Conservation (phyloP, 2,797 vertebrate genomes). For the Sebastes taczanowskii region DNA sequence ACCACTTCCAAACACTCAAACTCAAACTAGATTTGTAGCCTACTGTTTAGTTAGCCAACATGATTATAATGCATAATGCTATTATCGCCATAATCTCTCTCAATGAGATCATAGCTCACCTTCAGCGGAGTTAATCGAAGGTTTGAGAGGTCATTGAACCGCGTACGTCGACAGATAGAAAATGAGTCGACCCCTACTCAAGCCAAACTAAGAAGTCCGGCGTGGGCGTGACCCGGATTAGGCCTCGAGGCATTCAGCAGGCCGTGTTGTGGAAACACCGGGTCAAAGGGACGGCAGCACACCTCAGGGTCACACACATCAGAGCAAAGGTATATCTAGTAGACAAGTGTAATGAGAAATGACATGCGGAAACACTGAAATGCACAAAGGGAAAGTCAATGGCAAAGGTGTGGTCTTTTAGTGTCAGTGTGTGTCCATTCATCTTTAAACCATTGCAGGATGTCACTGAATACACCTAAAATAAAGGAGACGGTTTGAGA, state of each 20-base stretch:
- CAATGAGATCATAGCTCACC: constrained; percentile 58
- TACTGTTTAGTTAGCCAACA: constrained; percentile 42
- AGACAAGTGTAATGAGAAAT: constrained; percentile 9
- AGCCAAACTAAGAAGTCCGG: not conserved
- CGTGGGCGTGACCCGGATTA: constrained; percentile 15
- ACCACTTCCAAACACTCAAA: constrained; percentile 33
- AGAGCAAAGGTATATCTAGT: not conserved
- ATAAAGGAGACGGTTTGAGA: not conserved
- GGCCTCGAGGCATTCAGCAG: constrained; percentile 7
- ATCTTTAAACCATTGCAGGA: not conserved
- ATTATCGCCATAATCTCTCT: constrained; percentile 54
- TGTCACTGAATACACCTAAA: not conserved
- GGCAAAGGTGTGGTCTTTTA: not conserved
- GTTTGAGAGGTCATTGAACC: constrained; percentile 44
- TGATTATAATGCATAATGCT: constrained; percentile 49
- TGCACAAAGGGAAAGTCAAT: not conserved
- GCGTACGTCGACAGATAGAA: constrained; percentile 24
- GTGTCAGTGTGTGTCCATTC: not conserved
- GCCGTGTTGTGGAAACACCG: constrained; percentile 65
- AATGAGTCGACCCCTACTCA: not conserved
- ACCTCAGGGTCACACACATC: constrained; percentile 17
- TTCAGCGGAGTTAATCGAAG: constrained; percentile 35
- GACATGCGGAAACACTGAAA: constrained; percentile 8
- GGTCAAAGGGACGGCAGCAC: constrained; percentile 35
- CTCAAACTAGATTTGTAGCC: constrained; percentile 42